phyloP scores from a whole-genome alignment of 2,113 vertebrate species.

The Myxocyprinus asiaticus region DNA sequence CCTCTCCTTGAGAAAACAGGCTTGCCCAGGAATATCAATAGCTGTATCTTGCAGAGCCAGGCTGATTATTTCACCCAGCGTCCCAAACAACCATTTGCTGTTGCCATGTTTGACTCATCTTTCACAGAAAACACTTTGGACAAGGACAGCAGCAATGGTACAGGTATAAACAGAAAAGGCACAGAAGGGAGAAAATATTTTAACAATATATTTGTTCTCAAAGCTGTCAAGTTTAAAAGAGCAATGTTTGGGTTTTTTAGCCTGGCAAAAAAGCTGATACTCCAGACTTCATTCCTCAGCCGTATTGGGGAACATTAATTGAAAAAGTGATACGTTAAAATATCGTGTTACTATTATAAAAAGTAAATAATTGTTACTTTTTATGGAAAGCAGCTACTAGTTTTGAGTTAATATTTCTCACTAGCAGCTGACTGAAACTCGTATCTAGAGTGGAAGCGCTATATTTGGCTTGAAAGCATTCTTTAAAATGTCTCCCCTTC shows the following conservation, averaged over 20 bases:
- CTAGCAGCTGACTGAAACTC: too few species aligned
- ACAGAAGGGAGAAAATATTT: slow-evolving; percentile 38
- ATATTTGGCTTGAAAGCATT: too few species aligned
- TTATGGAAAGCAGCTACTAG: too few species aligned
- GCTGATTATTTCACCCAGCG: slow-evolving; percentile 9
- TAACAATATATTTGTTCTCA: background rate
- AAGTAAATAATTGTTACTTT: too few species aligned
- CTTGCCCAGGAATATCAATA: slow-evolving; percentile 58
- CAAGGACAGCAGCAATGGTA: slow-evolving; percentile 46
- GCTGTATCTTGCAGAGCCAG: slow-evolving; percentile 16
- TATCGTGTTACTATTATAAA: too few species aligned
- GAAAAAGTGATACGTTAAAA: too few species aligned
- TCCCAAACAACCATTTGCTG: slow-evolving; percentile 13
- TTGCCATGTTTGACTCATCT: background rate
- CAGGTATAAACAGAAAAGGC: slow-evolving; percentile 55
- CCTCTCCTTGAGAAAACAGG: slow-evolving; percentile 53
- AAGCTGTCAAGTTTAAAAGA: background rate
- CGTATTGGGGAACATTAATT: too few species aligned
- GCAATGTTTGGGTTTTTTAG: background rate
- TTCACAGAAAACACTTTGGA: slow-evolving; percentile 13
- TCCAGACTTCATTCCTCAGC: background rate
- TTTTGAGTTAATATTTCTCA: too few species aligned
- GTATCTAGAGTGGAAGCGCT: too few species aligned
- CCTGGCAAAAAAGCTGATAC: background rate
- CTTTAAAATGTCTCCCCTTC: too few species aligned